These are phyloP conservation scores for Ophion ellenae DNA, from an alignment of 2,888 invertebrate genomes.

Conservation along the genomic window DNA sequence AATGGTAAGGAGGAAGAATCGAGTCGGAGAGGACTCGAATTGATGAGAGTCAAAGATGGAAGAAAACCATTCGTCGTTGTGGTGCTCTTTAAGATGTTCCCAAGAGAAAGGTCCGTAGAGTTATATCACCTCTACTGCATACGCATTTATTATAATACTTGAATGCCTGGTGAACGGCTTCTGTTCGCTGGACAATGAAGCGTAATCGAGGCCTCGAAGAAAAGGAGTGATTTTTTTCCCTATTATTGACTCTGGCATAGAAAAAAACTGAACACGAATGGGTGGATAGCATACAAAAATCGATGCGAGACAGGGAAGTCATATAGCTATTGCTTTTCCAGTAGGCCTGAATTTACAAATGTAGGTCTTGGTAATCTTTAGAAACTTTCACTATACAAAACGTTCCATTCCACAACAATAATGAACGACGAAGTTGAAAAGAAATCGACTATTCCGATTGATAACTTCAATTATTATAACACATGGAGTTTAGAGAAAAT, in stretches of 20 bases:
- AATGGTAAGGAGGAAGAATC: slow-evolving; percentile 58
- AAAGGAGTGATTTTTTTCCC: slow-evolving; percentile 27
- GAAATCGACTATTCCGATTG: too few species aligned
- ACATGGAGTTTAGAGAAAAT: too few species aligned
- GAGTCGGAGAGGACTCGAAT: slow-evolving; percentile 57
- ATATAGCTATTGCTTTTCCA: not conserved
- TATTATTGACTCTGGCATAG: not conserved
- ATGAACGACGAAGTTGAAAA: too few species aligned
- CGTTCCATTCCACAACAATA: too few species aligned
- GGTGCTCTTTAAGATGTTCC: slow-evolving; percentile 8
- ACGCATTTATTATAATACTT: slow-evolving; percentile 80
- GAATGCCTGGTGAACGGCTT: slow-evolving; percentile 75
- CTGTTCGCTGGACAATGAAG: slow-evolving; percentile 30
- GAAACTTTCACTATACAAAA: not conserved
- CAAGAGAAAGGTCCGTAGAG: slow-evolving; percentile 44
- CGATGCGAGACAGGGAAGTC: slow-evolving; percentile 12
- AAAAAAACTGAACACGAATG: slow-evolving; percentile 18
- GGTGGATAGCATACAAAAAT: slow-evolving; percentile 22
- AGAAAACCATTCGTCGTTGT: slow-evolving; percentile 45
- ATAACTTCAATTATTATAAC: too few species aligned
- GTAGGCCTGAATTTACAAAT: too few species aligned
- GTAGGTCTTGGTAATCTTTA: not conserved
- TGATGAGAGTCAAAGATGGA: slow-evolving; percentile 58
- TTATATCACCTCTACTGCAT: slow-evolving; percentile 75
- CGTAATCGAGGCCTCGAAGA: slow-evolving; percentile 22